Conservation (phyloP, 2,888 invertebrate genomes). For the Athalia cordata region DNA sequence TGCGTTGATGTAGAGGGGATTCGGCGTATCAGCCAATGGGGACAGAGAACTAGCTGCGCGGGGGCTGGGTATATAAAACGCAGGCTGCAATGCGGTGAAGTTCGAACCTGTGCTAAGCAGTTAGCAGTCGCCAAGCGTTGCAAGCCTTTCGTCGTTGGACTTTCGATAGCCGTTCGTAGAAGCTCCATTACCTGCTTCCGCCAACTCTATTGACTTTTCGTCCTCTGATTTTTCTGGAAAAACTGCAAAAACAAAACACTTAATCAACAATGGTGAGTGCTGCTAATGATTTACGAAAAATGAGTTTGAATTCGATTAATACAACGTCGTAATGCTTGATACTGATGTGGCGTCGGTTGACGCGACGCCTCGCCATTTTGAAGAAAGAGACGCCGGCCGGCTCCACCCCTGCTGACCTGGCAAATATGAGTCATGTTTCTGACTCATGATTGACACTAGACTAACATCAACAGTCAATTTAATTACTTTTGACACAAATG, state of each 20-base stretch:
- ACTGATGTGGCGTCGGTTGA: neutral
- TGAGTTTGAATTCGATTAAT: neutral
- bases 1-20: neutral
- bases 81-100: conserved; percentile 29
- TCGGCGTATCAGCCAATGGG: conserved; percentile 10
- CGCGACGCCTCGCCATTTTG: conserved; percentile 31
- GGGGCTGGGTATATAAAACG: conserved; percentile 26
- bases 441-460: neutral
- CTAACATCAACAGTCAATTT: neutral
- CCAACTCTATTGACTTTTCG: conserved; percentile 46
- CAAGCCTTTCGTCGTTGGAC: conserved; percentile 40
- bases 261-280: conserved; percentile 36
- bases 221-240: neutral
- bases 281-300: neutral
- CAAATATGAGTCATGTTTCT: conserved; percentile 6
- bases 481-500: neutral
- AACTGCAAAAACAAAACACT: conserved; percentile 21
- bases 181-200: conserved; percentile 55
- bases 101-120: neutral
- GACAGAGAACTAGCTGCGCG: neutral
- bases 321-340: neutral
- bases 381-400: conserved; percentile 26
- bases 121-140: conserved; percentile 16
- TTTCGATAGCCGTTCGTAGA: conserved; percentile 50
- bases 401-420: conserved; percentile 18